Base-by-base conservation (phyloP, 2,113 vertebrate species). In the Lepus americanus region DNA sequence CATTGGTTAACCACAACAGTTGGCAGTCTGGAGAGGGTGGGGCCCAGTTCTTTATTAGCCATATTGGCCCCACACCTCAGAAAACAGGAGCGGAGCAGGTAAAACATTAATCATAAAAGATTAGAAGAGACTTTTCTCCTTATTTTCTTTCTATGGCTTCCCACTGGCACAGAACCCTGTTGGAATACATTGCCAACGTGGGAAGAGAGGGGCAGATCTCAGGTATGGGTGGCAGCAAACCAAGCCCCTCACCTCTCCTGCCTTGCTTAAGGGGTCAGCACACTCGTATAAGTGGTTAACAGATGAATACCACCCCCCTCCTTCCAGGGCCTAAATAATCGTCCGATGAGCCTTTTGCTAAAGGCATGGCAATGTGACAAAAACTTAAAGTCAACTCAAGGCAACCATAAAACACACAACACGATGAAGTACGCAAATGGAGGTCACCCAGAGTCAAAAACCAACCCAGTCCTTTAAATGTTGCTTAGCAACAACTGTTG, bases 401-500 rank as follows among this genome's bases (percentile, higher is more conserved):
- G 85, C 63, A 92, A 70, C 81, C 86, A 25, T 86, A 83, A 97
- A 79, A 93, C 85, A 94, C 63, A 53, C 25, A 83, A 14, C 49
- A 16, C 2, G 73, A 82, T 19, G 53, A 93, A 63, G 69, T 90
- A 82, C 1, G 72, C 76, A 88, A 79, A 76, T 25, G 59, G 86
- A 66, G 85, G 84, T 87, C 90, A 94, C 67, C 85, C 36, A 1
- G 69, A 80, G 82, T 97, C 73, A 97, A 94, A 95, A 92, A 70
- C 33, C 33, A 27, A 73, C 86, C 86, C 49, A 83, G 74, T 89
- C 88, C 86, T 95, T 94, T 85, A 92, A 63, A 53, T 31, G 83
- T 77, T 90, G 94, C 95, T 94, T 94, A 97, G 96, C 92, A 96
- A 92, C 92, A 51, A 83, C 84, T 0, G 0, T 61, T 92, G 81